Base-by-base conservation (phyloP, 2,888 invertebrate genomes). In the Nephrotoma guestfalica region DNA sequence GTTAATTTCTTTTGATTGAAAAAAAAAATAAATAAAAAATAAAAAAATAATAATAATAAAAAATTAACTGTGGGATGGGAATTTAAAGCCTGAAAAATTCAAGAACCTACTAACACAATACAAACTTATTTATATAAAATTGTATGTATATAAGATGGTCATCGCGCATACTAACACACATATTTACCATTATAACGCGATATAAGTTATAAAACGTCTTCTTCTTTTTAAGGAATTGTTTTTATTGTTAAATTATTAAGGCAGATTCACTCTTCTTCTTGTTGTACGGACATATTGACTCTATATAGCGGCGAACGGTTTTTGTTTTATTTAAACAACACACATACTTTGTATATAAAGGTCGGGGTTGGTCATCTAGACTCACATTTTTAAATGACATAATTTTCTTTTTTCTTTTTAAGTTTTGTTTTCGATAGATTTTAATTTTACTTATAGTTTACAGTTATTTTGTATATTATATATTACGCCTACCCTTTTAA, bases 31-130 rank as follows among this genome's bases (percentile, higher is more conserved):
- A n/a, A n/a, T n/a, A n/a, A 71, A 18, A 71, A 71, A 71, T 71
- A 71, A 2, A 30, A 71, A 51, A 30, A 30, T 30, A 30, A 30
- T 30, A 30, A 30, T 30, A 30, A 30, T 30, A 30, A 30, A 30
- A 30, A 40, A 42, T 84, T 84, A 41, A 41, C 84, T 84, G 84
- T 84, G 84, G 84, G 84, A 84, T 84, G 84, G 84, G 84, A 84
- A 84, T 84, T 84, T 41, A 41, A 84, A 71, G 71, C 42, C 41
- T 41, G n/a, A 84, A 84, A 84, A 15, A 84, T 41, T 84, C 7
- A 84, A 84, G 84, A 84, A 84, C 84, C 84, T 84, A 84, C 84
- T 84, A 84, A 84, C 84, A 84, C 41, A 84, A 84, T 84, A 42
- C 84, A 84, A 41, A 40, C 83, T 41, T 30, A 30, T 71, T 71